phyloP scores from a whole-genome alignment of 2,797 vertebrate genomes.

The Remorina albescens region DNA sequence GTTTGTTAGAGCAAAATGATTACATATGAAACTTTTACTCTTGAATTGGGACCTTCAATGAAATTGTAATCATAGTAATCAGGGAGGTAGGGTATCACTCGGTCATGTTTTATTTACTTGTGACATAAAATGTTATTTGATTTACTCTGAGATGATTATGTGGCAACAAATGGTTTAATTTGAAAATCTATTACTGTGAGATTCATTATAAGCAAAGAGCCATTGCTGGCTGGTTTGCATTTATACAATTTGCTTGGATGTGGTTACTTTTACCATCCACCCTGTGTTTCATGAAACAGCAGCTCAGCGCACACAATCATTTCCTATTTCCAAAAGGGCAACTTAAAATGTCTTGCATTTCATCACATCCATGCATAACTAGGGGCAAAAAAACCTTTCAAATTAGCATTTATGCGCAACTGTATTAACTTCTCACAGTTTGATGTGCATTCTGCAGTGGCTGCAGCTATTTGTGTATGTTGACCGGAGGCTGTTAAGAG shows the following conservation, averaged over 20 bases:
- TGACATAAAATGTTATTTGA: constrained; percentile 3
- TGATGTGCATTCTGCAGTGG: constrained; percentile 20
- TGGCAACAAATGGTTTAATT: constrained; percentile 7
- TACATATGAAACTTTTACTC: constrained; percentile 65
- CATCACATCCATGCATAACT: constrained; percentile 50
- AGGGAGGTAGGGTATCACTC: constrained; percentile 9
- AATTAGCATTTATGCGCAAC: constrained; percentile 47
- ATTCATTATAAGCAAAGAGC: not conserved
- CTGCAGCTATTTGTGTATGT: constrained; percentile 30
- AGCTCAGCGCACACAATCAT: constrained; percentile 7
- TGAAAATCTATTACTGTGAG: not conserved
- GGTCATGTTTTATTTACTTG: constrained; percentile 46
- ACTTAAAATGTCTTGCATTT: constrained; percentile 61
- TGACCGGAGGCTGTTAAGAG: constrained; percentile 18
- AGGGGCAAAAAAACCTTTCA: constrained; percentile 17
- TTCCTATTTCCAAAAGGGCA: constrained; percentile 59
- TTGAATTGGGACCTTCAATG: constrained; percentile 38
- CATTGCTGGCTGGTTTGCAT: constrained; percentile 3
- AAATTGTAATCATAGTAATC: constrained; percentile 12
- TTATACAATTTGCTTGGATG: not conserved
- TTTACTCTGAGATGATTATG: constrained; percentile 3
- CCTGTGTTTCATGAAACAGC: constrained; percentile 23
- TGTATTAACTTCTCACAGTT: constrained; percentile 27
- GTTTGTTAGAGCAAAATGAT: constrained; percentile 7
- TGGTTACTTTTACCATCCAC: constrained; percentile 18